Evolutionary conservation across 1,140 invertebrate species (phyloP), one percentile per base, ranked within the genome.

Genomic region (Epicauta chinensis): DNA sequence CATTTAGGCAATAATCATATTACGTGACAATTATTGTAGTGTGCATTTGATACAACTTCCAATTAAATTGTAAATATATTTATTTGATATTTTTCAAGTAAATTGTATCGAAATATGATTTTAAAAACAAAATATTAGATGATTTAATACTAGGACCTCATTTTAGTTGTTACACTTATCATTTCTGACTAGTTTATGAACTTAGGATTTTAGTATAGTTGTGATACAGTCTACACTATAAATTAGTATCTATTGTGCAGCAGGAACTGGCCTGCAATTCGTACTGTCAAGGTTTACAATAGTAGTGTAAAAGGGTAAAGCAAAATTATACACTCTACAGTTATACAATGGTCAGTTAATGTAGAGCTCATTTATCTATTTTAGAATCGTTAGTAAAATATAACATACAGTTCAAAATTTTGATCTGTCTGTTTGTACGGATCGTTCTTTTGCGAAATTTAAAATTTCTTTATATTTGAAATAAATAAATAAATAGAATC

Each of bases 171-270:
- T 29, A 37, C 32, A 34, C 23, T 31, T 36, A 12, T 36, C 31
- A 36, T 35, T 10, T 34, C 32, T 29, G 44, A 35, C 31, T 46
- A 46, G 29, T 46, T 46, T 36, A 36, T 15, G 44, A 46, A 46
- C 30, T 35, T 10, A 34, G n/a, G n/a, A 46, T 34, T 44, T 35
- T 46, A 13, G 31, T 35, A 13, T 29, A 51, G n/a, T 34, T 13
- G 30, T 32, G 10, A 34, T 38, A 48, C 44, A 54, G 44, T 55
- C 46, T 16, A 12, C 34, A 34, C 30, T 36, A 61, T 59, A 59
- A 61, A 61, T 59, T 61, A 59, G 53, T 55, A 43, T 48, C 48
- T 23, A 59, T 59, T 61, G 60, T 61, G 53, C 30, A 32, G 40
- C 43, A 54, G 44, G 56, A 58, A 53, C 52, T 52, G 51, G 42